These are phyloP conservation scores for Acyrthosiphon pisum DNA, from an alignment of 1,140 invertebrate genomes.

Conservation along the genomic window DNA sequence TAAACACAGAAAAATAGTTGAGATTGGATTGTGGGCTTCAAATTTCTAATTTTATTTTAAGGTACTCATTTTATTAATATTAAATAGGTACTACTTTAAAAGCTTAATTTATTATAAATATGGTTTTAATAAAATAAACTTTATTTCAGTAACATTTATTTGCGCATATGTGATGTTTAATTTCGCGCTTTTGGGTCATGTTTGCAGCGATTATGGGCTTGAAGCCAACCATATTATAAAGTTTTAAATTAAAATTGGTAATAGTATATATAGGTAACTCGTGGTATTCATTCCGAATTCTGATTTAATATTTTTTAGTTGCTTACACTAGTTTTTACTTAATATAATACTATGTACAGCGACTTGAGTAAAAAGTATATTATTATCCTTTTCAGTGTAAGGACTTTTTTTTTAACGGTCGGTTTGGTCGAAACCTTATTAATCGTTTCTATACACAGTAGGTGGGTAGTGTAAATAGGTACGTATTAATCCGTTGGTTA, in stretches of 20 bases:
- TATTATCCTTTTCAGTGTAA: background rate
- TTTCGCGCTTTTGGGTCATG: background rate
- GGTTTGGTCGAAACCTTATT: background rate
- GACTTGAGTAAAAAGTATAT: background rate
- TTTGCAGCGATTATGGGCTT: background rate
- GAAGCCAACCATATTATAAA: background rate
- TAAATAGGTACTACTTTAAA: background rate
- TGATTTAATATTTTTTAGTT: background rate
- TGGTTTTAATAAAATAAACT: background rate
- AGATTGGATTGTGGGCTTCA: background rate
- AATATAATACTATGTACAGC: background rate
- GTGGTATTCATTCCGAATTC: background rate
- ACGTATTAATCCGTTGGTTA: background rate
- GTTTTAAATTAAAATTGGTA: background rate
- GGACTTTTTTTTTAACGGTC: background rate
- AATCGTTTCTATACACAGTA: background rate
- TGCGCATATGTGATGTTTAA: background rate
- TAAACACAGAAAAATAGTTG: too few species aligned
- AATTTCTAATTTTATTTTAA: background rate
- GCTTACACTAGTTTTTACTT: background rate
- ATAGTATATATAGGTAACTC: background rate
- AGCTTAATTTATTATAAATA: background rate
- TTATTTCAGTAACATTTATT: background rate
- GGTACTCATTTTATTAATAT: background rate
- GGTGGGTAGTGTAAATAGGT: background rate